Conservation (phyloP, 2,888 invertebrate genomes). For the Ischnus inquisitorius region DNA sequence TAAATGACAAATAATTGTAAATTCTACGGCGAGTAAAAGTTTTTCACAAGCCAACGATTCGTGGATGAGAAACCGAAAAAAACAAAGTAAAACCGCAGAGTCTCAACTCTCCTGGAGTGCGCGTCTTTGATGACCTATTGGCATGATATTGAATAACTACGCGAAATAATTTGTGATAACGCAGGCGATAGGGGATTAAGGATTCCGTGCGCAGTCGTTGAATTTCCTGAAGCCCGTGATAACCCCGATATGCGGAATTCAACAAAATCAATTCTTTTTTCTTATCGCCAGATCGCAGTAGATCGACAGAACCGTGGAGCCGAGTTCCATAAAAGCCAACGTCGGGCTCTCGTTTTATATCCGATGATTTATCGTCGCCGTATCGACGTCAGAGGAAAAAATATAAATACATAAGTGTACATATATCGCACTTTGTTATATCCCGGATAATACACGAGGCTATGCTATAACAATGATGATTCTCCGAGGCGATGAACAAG, state of each 20-base stretch:
- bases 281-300: slow-evolving; percentile 11
- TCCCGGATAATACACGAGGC: slow-evolving; percentile 14
- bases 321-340: background rate
- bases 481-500: background rate
- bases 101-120: background rate
- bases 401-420: background rate
- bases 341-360: slow-evolving; percentile 14
- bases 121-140: slow-evolving; percentile 40
- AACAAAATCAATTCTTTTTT: background rate
- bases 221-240: slow-evolving; percentile 1
- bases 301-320: background rate
- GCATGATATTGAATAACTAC: slow-evolving; percentile 34
- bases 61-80: background rate
- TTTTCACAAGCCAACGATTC: too few species aligned
- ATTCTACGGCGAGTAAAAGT: too few species aligned
- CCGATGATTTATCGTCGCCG: slow-evolving; percentile 42
- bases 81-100: background rate
- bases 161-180: background rate
- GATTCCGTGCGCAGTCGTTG: background rate
- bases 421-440: slow-evolving; percentile 25
- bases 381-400: slow-evolving; percentile 14
- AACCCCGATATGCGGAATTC: slow-evolving; percentile 20
- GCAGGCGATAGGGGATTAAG: background rate
- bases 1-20: too few species aligned
- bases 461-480: slow-evolving; percentile 9